Conservation (phyloP, 2,113 vertebrate genomes). For the Hippolais icterina region DNA sequence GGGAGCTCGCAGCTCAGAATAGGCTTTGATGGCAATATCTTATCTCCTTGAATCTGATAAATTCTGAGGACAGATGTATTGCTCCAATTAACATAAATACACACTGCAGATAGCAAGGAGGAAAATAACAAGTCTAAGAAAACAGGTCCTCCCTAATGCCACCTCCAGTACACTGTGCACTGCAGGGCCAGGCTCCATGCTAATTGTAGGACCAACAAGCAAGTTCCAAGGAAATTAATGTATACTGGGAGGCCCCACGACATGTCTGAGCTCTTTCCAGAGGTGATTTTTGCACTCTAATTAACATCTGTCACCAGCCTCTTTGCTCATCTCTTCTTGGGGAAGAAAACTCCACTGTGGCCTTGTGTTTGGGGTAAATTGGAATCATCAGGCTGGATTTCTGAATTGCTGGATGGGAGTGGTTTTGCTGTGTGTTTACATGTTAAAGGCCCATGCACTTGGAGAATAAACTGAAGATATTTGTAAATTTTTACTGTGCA, state of each 20-base stretch:
- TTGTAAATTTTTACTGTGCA: background rate
- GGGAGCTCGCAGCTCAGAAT: constrained; percentile 6
- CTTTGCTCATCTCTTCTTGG: background rate
- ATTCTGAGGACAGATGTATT: constrained; percentile 62
- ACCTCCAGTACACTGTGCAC: background rate
- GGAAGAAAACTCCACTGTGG: background rate
- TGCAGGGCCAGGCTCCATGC: background rate
- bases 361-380: background rate
- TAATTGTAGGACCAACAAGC: background rate
- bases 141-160: constrained; percentile 5
- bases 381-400: background rate
- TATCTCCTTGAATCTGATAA: constrained; percentile 58
- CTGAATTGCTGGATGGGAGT: background rate
- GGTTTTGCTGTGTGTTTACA: background rate
- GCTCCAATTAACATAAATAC: constrained; percentile 54
- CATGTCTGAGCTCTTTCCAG: constrained; percentile 15
- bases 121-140: background rate
- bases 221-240: background rate
- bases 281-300: background rate
- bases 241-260: background rate
- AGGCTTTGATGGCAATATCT: constrained; percentile 49
- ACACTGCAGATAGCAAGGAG: constrained; percentile 12
- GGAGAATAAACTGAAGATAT: background rate
- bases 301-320: constrained; percentile 13
- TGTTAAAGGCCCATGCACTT: background rate